Conservation (phyloP, 1,140 invertebrate genomes). For the Sarcophaga peregrina region DNA sequence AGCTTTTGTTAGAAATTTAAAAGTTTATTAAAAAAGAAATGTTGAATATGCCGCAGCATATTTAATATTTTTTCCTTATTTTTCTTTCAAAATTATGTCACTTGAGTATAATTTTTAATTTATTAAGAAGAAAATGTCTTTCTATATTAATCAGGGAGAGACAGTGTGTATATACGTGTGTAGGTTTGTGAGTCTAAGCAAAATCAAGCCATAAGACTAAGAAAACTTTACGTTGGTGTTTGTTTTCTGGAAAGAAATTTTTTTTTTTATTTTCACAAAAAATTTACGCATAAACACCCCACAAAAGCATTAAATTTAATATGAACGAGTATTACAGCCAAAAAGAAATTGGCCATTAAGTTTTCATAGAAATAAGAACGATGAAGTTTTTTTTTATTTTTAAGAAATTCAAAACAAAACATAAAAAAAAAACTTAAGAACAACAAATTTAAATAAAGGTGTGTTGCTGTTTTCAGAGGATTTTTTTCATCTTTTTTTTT, state of each 20-base stretch:
- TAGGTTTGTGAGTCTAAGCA: too few relatives aligned
- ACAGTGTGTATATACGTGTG: too few relatives aligned
- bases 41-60: too few relatives aligned
- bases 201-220: not conserved
- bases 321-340: constrained; percentile 59
- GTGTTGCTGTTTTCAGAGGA: constrained; percentile 44
- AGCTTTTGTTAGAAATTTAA: too few relatives aligned
- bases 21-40: too few relatives aligned
- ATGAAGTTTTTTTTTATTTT: not conserved
- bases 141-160: too few relatives aligned
- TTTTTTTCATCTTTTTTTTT: not conserved
- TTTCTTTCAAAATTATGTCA: too few relatives aligned
- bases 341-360: constrained; percentile 60
- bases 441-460: constrained; percentile 63
- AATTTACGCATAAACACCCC: constrained; percentile 61
- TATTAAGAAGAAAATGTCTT: too few relatives aligned
- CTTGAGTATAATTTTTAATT: too few relatives aligned
- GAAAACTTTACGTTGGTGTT: not conserved
- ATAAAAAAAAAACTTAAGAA: constrained; percentile 21
- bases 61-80: too few relatives aligned
- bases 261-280: not conserved
- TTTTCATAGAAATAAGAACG: constrained; percentile 28
- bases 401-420: constrained; percentile 13
- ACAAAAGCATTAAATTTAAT: constrained; percentile 64
- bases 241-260: not conserved